Conservation (phyloP, 2,888 invertebrate genomes). For the Eupithecia pulchellata region DNA sequence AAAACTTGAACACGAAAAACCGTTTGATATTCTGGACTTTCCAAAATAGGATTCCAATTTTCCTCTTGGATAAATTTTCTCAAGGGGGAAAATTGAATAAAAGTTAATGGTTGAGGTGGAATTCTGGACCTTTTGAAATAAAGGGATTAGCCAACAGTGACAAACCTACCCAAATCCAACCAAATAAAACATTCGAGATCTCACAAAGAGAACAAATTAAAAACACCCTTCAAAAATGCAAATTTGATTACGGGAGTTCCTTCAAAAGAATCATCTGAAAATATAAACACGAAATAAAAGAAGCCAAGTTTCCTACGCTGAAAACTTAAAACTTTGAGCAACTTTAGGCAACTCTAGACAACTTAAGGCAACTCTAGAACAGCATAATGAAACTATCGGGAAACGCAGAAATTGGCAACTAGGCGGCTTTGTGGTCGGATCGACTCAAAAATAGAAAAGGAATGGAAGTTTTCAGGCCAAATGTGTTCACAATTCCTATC, state of each 20-base stretch:
- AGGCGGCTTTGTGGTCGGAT: slow-evolving; percentile 24
- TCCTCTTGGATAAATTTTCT: no score
- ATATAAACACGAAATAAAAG: slow-evolving; percentile 18
- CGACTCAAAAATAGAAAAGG: slow-evolving; percentile 22
- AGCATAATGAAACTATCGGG: slow-evolving; percentile 23
- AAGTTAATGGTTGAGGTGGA: no score
- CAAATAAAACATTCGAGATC: not conserved
- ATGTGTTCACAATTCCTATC: slow-evolving; percentile 16
- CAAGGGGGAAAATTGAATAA: no score
- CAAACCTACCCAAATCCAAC: not conserved
- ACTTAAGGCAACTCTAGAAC: not conserved
- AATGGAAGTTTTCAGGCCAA: slow-evolving; percentile 15
- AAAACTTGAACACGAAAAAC: no score
- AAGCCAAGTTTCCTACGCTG: slow-evolving; percentile 9
- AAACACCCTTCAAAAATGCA: slow-evolving; percentile 7
- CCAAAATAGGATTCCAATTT: no score
- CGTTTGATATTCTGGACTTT: no score
- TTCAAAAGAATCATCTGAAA: slow-evolving; percentile 14
- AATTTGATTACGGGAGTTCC: slow-evolving; percentile 13
- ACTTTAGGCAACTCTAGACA: not conserved
- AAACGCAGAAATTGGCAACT: slow-evolving; percentile 24
- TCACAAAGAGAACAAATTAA: slow-evolving; percentile 5
- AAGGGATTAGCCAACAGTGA: no score
- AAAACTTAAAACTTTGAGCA: slow-evolving; percentile 10
- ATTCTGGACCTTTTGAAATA: no score